Evolutionary conservation across 2,797 vertebrate species (phyloP).

Genomic region (Nasua narica): DNA sequence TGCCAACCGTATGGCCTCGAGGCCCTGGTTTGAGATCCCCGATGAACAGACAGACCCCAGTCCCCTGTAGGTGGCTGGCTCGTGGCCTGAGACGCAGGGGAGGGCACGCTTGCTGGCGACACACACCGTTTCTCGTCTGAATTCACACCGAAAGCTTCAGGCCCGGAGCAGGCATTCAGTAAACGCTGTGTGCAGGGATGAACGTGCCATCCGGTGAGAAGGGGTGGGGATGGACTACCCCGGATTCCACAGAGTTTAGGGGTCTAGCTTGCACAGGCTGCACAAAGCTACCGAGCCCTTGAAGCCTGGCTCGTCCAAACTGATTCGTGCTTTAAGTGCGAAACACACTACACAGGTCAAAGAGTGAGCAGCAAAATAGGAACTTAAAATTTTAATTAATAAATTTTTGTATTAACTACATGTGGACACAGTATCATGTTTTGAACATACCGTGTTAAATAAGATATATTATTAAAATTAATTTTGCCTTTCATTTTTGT

Average conservation of each 20-base stretch:
- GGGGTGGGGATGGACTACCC: not conserved
- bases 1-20: not conserved
- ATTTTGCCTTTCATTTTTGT: not conserved
- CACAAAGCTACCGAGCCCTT: not conserved
- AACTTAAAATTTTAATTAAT: not conserved
- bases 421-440: not conserved
- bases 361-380: not conserved
- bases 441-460: not conserved
- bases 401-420: not conserved
- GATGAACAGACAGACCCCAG: not conserved
- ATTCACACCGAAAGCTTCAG: not conserved
- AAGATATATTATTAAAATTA: not conserved
- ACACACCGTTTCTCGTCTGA: not conserved
- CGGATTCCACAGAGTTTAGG: not conserved
- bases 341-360: not conserved
- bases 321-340: not conserved
- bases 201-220: too few relatives aligned
- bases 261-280: not conserved
- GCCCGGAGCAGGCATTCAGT: not conserved
- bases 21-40: not conserved
- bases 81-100: not conserved
- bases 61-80: not conserved
- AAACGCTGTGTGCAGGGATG: not conserved
- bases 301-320: not conserved
- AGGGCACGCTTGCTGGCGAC: not conserved